Conservation (phyloP, 2,113 vertebrate species). For the Heterotis niloticus region DNA sequence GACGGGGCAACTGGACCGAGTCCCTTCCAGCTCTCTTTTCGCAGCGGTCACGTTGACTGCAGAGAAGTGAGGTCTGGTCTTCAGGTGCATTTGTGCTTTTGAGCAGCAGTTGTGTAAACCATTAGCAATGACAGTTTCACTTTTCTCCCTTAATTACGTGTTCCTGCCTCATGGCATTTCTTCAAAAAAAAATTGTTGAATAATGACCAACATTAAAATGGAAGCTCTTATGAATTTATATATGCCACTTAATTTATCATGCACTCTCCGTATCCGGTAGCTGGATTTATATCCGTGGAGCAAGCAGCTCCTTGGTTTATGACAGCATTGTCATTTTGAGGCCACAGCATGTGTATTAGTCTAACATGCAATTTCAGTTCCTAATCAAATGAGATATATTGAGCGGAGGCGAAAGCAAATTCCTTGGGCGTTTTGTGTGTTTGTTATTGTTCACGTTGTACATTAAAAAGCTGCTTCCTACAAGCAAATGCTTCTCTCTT, state of each 20-base stretch:
- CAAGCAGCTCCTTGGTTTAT: conserved; percentile 76
- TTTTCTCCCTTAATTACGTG: conserved; percentile 99
- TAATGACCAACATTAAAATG: conserved; percentile 99
- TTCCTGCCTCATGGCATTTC: conserved; percentile 99
- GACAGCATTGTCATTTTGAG: conserved; percentile 95
- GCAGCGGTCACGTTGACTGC: conserved; percentile 2
- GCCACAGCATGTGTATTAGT: conserved; percentile 90
- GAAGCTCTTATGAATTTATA: conserved; percentile 99
- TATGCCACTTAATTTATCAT: conserved; percentile 97
- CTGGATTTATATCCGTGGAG: conserved; percentile 96
- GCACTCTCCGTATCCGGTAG: conserved; percentile 95
- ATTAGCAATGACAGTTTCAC: conserved; percentile 99
- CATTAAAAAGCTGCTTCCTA: background rate
- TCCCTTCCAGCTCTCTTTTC: background rate
- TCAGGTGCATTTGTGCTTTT: conserved; percentile 42
- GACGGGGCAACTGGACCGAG: background rate
- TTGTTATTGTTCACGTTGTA: conserved; percentile 63
- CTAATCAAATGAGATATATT: conserved; percentile 59
- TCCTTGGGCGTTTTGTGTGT: conserved; percentile 69
- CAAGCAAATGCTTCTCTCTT: too few relatives aligned
- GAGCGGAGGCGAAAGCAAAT: conserved; percentile 63
- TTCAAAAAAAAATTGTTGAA: conserved; percentile 99
- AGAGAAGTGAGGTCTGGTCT: background rate
- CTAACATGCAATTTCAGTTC: conserved; percentile 73
- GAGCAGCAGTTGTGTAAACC: conserved; percentile 81